Evolutionary conservation across 92 coral and sea anemone genomes (phyloP), one percentile per base, ranked within the genome.

Genomic region (Chrysogorgia sp.): DNA sequence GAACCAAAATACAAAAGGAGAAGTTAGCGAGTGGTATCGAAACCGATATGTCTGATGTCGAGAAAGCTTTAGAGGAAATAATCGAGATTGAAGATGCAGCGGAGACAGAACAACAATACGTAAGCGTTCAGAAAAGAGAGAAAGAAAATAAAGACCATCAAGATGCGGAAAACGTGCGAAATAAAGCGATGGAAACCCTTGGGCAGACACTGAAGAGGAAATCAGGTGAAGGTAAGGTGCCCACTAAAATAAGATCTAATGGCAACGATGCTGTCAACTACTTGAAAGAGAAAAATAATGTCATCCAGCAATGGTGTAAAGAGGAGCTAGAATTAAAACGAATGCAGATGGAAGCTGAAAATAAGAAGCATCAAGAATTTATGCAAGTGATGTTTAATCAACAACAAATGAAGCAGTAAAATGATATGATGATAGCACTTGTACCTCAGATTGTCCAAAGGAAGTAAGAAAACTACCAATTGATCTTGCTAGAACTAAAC

Each of bases 91-190:
- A n/a, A n/a, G n/a, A n/a, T 58, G 64, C 64, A 20, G 21, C 64
- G 23, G 64, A 58, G 21, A 20, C 23, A 24, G 64, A 58, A 26
- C 24, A 58, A 24, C 64, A 58, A 26, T 20, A 19, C 12, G 23
- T 24, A 58, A 58, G 64, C 64, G 64, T 15, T 24, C 14, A 58
- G 29, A 19, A 58, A 8, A 19, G 21, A 13, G 64, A 58, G 14
- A 58, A 58, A 10, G 64, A 58, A 26, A 58, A 58, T 24, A 19
- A 13, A 58, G 64, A 58, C 13, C 64, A 28, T 19, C 22, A 20
- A 19, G 64, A 58, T 58, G 64, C 64, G 23, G 64, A 58, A n/a
- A n/a, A n/a, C n/a, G 29, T n/a, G n/a, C n/a, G n/a, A n/a, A n/a
- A n/a, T n/a, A n/a, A n/a, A n/a, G n/a, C n/a, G n/a, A n/a, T n/a